Evolutionary conservation across 2,797 vertebrate species (phyloP), one percentile per base, ranked within the genome.

Genomic region (Steatocranus sp.): DNA sequence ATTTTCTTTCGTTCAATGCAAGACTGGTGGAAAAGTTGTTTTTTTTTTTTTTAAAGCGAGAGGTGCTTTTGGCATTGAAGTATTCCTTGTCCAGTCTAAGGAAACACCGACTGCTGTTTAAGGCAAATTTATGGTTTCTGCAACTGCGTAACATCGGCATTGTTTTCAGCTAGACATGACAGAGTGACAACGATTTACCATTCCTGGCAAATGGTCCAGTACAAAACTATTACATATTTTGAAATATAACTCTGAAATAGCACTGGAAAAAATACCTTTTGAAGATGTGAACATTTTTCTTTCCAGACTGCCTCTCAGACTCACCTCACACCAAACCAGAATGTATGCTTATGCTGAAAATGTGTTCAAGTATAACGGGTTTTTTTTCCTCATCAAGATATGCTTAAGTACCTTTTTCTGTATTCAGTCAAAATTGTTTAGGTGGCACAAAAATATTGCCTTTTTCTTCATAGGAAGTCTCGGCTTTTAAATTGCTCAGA

Each of bases 401-500:
- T 84, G 79, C 53, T 50, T 34, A 80, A 86, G 36, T 78, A 76
- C 79, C 80, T 85, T 76, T 90, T 88, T 81, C 84, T 77, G 78
- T 58, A 32, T 76, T 85, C 7, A 66, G 50, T 84, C 23, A 66
- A 74, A 84, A 75, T 76, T 75, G 85, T 79, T 88, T 87, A 74
- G 66, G 30, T 51, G 61, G 58, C 20, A 63, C 83, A 83, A 91
- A 91, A 91, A 84, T 86, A 70, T 8, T 38, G 43, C 46, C 23
- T 77, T 81, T 56, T 91, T 92, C 91, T 91, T 92, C 76, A 87
- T 81, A 63, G 79, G 54, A 83, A 73, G 41, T 80, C 56, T 88
- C 74, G 48, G 41, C 70, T 77, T 77, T 90, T 81, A 92, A 93
- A 91, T 92, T 87, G 78, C 92, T 91, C 76, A 68, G 82, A 83